Conservation (phyloP, 2,888 invertebrate genomes). For the Neocrepidodera transversa region DNA sequence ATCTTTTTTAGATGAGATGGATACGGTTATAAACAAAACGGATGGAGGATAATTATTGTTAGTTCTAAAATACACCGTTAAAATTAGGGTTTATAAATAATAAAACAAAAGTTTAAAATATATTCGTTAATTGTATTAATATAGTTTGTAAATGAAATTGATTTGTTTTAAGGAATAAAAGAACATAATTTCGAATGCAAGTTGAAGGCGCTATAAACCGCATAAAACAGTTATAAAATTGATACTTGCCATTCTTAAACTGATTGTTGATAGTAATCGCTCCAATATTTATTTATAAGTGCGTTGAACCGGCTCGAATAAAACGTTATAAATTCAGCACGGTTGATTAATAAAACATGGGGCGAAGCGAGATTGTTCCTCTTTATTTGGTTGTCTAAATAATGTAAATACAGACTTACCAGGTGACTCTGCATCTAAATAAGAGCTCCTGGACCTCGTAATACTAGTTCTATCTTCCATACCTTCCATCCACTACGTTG, state of each 20-base stretch:
- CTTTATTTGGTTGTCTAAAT: constrained; percentile 22
- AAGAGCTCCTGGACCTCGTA: constrained; percentile 50
- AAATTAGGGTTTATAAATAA: no score
- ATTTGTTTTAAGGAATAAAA: no score
- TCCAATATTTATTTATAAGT: constrained; percentile 26
- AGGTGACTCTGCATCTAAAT: constrained; percentile 51
- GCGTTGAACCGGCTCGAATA: constrained; percentile 28
- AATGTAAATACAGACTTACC: constrained; percentile 44
- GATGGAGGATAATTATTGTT: no score
- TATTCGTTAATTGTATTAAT: no score
- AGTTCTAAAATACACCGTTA: no score
- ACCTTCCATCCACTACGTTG: constrained; percentile 80
- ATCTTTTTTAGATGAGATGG: not conserved
- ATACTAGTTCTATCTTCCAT: constrained; percentile 60
- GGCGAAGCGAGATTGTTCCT: constrained; percentile 8
- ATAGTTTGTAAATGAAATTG: no score
- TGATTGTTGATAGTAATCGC: constrained; percentile 20
- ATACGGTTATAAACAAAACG: not conserved
- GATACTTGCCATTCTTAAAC: constrained; percentile 25
- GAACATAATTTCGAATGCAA: no score
- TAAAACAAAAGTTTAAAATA: no score
- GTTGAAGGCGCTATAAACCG: constrained; percentile 13
- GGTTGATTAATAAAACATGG: constrained; percentile 23
- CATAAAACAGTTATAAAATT: constrained; percentile 29
- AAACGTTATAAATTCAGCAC: constrained; percentile 28